Conservation (phyloP, 2,888 invertebrate species). For the Steinernema scapterisci region DNA sequence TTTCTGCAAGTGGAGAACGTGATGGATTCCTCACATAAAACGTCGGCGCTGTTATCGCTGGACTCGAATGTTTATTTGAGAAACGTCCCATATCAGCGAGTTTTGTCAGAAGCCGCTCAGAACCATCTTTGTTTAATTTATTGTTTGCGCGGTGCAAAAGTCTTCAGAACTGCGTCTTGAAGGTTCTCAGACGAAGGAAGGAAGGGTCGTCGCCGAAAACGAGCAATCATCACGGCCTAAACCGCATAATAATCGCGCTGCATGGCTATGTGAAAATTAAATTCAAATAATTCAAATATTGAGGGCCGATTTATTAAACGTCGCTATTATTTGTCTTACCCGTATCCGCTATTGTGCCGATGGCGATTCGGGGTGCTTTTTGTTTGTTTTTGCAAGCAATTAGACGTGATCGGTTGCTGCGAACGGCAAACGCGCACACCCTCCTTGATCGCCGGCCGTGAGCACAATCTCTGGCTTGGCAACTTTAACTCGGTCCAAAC, state of each 20-base stretch:
- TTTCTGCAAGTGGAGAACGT: too few relatives aligned
- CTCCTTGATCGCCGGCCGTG: neutral
- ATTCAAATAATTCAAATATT: slow-evolving; percentile 7
- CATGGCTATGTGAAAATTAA: slow-evolving; percentile 12
- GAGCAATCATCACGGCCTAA: neutral
- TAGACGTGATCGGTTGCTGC: neutral
- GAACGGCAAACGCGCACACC: neutral
- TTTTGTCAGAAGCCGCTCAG: too few relatives aligned
- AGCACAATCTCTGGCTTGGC: neutral
- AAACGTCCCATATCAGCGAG: too few relatives aligned
- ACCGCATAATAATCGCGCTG: neutral
- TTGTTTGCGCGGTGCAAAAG: too few relatives aligned
- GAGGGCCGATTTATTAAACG: slow-evolving; percentile 6
- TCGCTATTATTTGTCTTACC: slow-evolving; percentile 6
- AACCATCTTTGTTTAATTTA: too few relatives aligned
- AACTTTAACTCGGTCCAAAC: neutral
- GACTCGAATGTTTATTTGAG: too few relatives aligned
- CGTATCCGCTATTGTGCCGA: slow-evolving; percentile 9
- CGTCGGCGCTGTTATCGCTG: too few relatives aligned
- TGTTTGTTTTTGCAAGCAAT: slow-evolving; percentile 27
- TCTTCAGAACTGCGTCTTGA: too few relatives aligned
- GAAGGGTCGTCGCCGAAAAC: too few relatives aligned
- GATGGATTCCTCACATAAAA: too few relatives aligned
- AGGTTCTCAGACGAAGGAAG: too few relatives aligned
- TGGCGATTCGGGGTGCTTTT: slow-evolving; percentile 11